Evolutionary conservation across 2,113 vertebrate genomes (phyloP).

Genomic region (Colistium nudipinnis): DNA sequence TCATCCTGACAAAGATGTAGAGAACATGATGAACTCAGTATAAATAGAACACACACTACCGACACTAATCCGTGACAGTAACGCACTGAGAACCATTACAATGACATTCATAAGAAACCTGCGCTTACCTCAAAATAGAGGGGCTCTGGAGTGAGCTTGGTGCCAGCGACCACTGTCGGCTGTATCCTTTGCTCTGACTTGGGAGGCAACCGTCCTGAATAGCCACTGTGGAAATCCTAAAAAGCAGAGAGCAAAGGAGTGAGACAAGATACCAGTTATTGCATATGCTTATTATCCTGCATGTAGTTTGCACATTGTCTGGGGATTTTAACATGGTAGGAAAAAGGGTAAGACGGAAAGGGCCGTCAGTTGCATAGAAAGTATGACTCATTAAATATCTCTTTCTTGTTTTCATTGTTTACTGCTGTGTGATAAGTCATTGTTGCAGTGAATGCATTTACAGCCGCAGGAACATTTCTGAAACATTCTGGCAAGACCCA

Average conservation of each 20-base stretch:
- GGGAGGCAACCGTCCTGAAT: slow-evolving; percentile 53
- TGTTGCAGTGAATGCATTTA: too few relatives aligned
- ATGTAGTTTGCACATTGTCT: not conserved
- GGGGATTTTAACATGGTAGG: not conserved
- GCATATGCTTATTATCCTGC: not conserved
- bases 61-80: not conserved
- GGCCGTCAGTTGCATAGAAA: too few relatives aligned
- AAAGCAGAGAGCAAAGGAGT: slow-evolving; percentile 8
- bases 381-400: too few relatives aligned
- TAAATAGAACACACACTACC: not conserved
- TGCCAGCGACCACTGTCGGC: slow-evolving; percentile 76
- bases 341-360: not conserved
- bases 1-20: slow-evolving; percentile 84
- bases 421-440: too few relatives aligned
- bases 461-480: too few relatives aligned
- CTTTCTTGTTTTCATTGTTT: not conserved
- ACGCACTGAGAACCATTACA: not conserved
- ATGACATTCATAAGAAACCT: not conserved
- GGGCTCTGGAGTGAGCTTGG: slow-evolving; percentile 85
- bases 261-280: slow-evolving; percentile 3
- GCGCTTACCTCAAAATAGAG: slow-evolving; percentile 92
- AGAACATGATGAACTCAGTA: slow-evolving; percentile 2
- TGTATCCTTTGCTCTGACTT: slow-evolving; percentile 76
- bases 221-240: slow-evolving; percentile 72
- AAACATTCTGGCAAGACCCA: too few relatives aligned